phyloP scores from a whole-genome alignment of 1,140 invertebrate species.

The Streblospio benedicti region DNA sequence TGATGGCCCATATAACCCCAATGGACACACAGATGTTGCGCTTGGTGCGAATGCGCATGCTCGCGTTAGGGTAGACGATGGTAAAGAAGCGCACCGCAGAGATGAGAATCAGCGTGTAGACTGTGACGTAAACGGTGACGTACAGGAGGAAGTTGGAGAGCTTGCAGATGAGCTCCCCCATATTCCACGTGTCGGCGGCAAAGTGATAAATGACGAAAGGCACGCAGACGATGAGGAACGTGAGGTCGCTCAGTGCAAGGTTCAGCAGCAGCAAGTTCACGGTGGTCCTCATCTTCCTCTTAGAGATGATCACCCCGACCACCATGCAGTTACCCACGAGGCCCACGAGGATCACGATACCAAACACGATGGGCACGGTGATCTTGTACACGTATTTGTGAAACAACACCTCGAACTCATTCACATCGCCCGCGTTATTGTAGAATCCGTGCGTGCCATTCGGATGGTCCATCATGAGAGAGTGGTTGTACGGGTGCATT shows the following conservation, averaged over 20 bases:
- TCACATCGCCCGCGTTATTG: too few relatives aligned
- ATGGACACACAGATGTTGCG: neutral
- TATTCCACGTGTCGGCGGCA: slow-evolving; percentile 14
- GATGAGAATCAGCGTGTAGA: slow-evolving; percentile 87
- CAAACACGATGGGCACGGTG: slow-evolving; percentile 6
- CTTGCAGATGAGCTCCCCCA: slow-evolving; percentile 13
- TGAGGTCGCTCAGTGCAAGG: slow-evolving; percentile 14
- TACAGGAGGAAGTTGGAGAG: slow-evolving; percentile 18
- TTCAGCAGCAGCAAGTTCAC: slow-evolving; percentile 18
- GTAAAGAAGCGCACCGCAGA: slow-evolving; percentile 46
- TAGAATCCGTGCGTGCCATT: too few relatives aligned
- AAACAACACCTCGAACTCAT: neutral
- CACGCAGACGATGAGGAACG: slow-evolving; percentile 12
- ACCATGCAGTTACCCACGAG: slow-evolving; percentile 16
- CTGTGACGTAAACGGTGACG: slow-evolving; percentile 79
- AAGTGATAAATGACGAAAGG: slow-evolving; percentile 15
- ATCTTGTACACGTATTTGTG: slow-evolving; percentile 9
- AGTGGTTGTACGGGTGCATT: too few relatives aligned
- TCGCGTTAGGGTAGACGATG: slow-evolving; percentile 9
- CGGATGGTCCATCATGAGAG: too few relatives aligned
- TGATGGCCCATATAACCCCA: slow-evolving; percentile 9
- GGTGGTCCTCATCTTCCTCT: slow-evolving; percentile 9
- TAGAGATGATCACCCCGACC: slow-evolving; percentile 9
- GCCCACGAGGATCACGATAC: slow-evolving; percentile 10
- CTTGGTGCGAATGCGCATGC: neutral